phyloP scores from a whole-genome alignment of 2,113 vertebrate genomes.

The Terrapene triunguis region DNA sequence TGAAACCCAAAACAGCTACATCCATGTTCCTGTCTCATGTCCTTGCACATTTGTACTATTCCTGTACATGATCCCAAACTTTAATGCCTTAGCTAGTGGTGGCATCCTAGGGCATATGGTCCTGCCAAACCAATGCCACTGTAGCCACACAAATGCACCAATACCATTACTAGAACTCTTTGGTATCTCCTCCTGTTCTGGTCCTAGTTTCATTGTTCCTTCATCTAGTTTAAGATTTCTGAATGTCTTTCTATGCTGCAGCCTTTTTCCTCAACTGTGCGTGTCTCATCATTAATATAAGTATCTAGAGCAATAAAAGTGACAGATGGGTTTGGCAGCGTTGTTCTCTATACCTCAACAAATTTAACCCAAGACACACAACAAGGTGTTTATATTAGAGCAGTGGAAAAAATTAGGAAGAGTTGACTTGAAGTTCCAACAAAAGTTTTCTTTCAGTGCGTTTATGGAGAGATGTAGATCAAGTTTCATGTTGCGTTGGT shows the following conservation, averaged over 20 bases:
- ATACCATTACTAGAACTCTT: neutral
- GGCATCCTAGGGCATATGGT: neutral
- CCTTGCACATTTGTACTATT: too few species aligned
- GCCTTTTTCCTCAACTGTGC: constrained; percentile 50
- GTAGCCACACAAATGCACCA: neutral
- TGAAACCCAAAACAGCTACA: neutral
- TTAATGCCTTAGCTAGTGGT: accelerated
- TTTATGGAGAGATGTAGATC: neutral
- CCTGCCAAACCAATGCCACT: neutral
- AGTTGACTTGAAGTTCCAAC: constrained; percentile 19
- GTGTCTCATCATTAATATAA: constrained; percentile 31
- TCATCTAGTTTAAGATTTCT: neutral
- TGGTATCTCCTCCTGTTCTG: neutral
- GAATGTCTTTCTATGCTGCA: constrained; percentile 5
- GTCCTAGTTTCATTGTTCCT: constrained; percentile 59
- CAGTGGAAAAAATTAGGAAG: constrained; percentile 29
- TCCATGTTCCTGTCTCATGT: neutral
- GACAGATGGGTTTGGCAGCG: constrained; percentile 3
- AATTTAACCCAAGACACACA: constrained; percentile 35
- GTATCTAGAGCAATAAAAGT: constrained; percentile 51
- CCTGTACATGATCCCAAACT: neutral
- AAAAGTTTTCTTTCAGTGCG: neutral
- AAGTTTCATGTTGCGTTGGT: neutral
- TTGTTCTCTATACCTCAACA: constrained; percentile 40
- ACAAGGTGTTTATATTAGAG: constrained; percentile 51